Base-by-base conservation (phyloP, 2,113 vertebrate genomes). In the Syngnathus typhle region DNA sequence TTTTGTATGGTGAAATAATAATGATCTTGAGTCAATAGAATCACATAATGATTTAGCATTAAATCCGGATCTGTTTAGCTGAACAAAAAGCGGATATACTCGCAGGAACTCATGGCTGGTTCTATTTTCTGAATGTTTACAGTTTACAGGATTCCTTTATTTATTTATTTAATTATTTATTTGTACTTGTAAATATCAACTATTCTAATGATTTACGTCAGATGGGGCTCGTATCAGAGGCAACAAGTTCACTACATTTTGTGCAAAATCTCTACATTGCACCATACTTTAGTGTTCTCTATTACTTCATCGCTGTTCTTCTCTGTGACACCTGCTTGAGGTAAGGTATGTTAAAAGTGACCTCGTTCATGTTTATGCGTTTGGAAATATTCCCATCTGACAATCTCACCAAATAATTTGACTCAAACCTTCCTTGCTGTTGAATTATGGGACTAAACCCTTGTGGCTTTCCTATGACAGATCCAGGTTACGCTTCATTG, bases 401-500 rank as follows among this genome's bases (percentile, higher is more conserved):
- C 46, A 47, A 37, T 69, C 54, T 65, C 43, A 41, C 43, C 65
- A 69, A 23, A 19, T 70, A 41, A 69, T 71, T 72, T 78, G 71
- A 64, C 55, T 69, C 71, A 71, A 61, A 72, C 72, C 62, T 83
- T 73, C 72, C 62, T 83, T 73, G 65, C 65, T 73, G 63, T 23
- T 60, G 61, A 79, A 51, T 73, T 74, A 69, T 78, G 58, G 65
- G 71, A 78, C 70, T 80, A 73, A 79, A 64, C 61, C 69, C 49
- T 66, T 11, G 2, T 67, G 44, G 44, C 43, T 64, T 67, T 82
- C 75, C 64, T 54, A 60, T 70, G 76, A 77, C 77, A 72, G 68
- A 75, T 74, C 51, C 44, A 61, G 64, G 68, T 76, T 70, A 15
- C 38, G 74, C 81, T 82, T 21, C 54, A 39, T 18, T 72, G 72